Conservation (phyloP, 2,888 invertebrate genomes). For the Alloscopus bannaensis region DNA sequence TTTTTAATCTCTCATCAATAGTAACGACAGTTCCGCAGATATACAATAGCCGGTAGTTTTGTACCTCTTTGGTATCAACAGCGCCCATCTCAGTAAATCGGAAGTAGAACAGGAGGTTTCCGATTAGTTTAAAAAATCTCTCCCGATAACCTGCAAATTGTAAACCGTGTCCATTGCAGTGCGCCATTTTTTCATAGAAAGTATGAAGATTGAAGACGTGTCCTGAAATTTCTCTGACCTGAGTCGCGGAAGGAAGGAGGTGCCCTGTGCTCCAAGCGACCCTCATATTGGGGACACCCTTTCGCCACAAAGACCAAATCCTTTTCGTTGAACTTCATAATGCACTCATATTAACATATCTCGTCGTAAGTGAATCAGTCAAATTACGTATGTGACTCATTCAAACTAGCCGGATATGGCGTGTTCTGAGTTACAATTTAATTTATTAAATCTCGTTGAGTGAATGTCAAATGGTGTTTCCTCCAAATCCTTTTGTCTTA, state of each 20-base stretch:
- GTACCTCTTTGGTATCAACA: slow-evolving; percentile 78
- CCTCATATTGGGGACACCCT: slow-evolving; percentile 81
- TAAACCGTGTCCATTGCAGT: not conserved
- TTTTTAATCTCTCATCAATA: no score
- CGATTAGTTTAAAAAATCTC: slow-evolving; percentile 85
- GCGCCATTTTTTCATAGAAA: not conserved
- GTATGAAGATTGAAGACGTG: not conserved
- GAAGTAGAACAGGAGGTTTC: slow-evolving; percentile 86
- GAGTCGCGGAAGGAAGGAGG: slow-evolving; percentile 74
- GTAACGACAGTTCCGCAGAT: no score
- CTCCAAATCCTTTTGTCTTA: no score
- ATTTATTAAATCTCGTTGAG: no score
- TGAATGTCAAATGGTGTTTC: no score
- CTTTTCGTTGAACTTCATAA: slow-evolving; percentile 85
- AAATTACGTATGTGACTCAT: no score
- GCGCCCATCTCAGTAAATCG: slow-evolving; percentile 83
- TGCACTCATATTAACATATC: no score
- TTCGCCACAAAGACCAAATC: slow-evolving; percentile 82
- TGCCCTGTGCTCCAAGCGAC: slow-evolving; percentile 83
- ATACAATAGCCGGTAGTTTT: not conserved
- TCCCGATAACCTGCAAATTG: slow-evolving; percentile 82
- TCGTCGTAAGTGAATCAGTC: no score
- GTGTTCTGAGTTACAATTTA: no score
- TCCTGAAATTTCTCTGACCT: slow-evolving; percentile 52
- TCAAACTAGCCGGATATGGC: no score